Base-by-base conservation (phyloP, 2,888 invertebrate species). In the Ectemnius lituratus region DNA sequence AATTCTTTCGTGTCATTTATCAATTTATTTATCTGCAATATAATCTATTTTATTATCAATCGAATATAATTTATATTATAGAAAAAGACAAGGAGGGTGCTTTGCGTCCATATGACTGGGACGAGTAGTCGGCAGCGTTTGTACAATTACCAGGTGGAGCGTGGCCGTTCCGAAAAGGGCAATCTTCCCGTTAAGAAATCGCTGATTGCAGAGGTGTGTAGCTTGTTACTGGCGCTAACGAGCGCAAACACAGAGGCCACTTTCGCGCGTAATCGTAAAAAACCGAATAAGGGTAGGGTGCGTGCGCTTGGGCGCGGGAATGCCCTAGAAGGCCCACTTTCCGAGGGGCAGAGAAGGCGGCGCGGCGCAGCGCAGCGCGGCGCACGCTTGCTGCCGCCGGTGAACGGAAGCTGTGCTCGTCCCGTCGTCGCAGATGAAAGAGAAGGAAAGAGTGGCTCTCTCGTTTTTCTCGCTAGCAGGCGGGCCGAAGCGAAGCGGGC, bases 231-330 rank as follows among this genome's bases (percentile, higher is more conserved):
- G 69, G 73, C 49, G 72, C 77, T 76, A 81, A 79, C 75, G 79
- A 84, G 81, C 77, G 67, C 64, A 67, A 67, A 67, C 70, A 62
- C 62, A 63, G 69, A 72, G 37, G 37, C 64, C 64, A 52, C 73
- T 79, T 81, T 84, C 67, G 73, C 76, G 76, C 73, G 73, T 76
- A 80, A 81, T 83, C 79, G 78, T 78, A 76, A 85, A 85, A 83
- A 80, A 76, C 79, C 69, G 81, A 83, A 77, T 77, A 61, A 28
- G 52, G 18, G 63, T 27, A 46, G 67, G 59, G 64, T 23, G 62
- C 2, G 70, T 66, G 73, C 56, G 23, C 23, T 23, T 67, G 63
- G 68, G 62, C 37, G 37, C 37, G 37, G 37, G 37, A 37, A 37
- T 37, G 37, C 37, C 37, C 37, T 37, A 37, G 37, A 37, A 37